phyloP scores from a whole-genome alignment of 2,888 invertebrate genomes.

The Calliopum simillimum region DNA sequence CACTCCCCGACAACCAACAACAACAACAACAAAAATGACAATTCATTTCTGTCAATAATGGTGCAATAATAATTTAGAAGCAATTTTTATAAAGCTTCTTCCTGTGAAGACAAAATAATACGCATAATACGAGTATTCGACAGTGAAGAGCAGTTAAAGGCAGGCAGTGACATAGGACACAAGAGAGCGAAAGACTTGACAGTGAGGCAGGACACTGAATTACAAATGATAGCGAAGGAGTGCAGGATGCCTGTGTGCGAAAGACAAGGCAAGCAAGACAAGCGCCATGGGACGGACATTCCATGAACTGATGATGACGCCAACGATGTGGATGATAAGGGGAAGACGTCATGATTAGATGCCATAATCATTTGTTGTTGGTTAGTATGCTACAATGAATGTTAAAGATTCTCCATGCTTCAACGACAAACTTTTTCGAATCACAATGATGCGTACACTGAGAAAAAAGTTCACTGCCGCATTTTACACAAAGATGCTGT shows the following conservation, averaged over 20 bases:
- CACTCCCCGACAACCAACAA: not conserved
- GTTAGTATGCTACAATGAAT: conserved; percentile 4
- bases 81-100: conserved; percentile 51
- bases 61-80: conserved; percentile 57
- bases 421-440: not conserved
- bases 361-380: conserved; percentile 58
- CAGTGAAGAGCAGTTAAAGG: not conserved
- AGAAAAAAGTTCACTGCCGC: no score
- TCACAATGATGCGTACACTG: no score
- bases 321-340: conserved; percentile 9
- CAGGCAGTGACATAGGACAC: not conserved
- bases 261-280: not conserved
- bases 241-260: not conserved
- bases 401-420: not conserved
- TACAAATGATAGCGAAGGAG: not conserved
- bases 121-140: conserved; percentile 39
- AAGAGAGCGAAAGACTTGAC: not conserved
- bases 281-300: conserved; percentile 46
- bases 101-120: conserved; percentile 44
- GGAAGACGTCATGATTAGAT: conserved; percentile 59
- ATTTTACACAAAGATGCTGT: no score
- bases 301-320: conserved; percentile 51
- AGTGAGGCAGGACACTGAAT: not conserved
- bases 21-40: conserved; percentile 48
- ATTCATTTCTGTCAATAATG: conserved; percentile 60